These are phyloP conservation scores for Miichthys miiuy DNA, from an alignment of 2,797 vertebrate genomes.

Conservation along the genomic window DNA sequence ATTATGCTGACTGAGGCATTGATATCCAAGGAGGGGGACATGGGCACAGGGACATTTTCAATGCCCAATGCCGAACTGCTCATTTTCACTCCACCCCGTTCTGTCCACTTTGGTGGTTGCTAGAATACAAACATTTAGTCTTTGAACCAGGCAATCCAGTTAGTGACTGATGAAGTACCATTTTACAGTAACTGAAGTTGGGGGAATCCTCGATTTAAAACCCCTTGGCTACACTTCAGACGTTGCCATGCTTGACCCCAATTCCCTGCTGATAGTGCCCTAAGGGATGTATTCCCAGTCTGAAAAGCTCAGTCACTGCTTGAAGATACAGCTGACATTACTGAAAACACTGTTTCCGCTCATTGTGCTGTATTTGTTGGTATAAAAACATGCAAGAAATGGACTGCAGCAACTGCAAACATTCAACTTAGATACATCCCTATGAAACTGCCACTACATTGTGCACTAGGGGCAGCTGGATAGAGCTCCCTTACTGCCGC, in stretches of 20 bases:
- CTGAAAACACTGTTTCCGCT: conserved; percentile 21
- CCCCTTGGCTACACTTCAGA: conserved; percentile 13
- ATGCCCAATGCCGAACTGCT: background rate
- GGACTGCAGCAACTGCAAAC: conserved; percentile 3
- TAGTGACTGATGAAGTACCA: background rate
- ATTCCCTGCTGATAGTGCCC: conserved; percentile 17
- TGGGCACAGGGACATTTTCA: background rate
- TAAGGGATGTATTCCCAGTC: conserved; percentile 6
- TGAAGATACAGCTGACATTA: conserved; percentile 34
- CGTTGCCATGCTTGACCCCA: conserved; percentile 7
- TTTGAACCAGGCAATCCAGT: background rate
- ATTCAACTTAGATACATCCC: conserved; percentile 15
- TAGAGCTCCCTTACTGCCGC: conserved; percentile 26
- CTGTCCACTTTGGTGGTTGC: background rate
- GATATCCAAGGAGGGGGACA: background rate
- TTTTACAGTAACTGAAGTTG: background rate
- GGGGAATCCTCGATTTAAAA: conserved; percentile 1
- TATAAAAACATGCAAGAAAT: conserved; percentile 21
- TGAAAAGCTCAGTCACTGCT: conserved; percentile 32
- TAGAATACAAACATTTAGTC: background rate
- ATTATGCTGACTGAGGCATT: too few species aligned
- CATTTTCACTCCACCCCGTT: background rate
- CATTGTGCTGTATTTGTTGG: conserved; percentile 10
- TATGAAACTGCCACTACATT: conserved; percentile 15
- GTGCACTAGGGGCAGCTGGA: background rate